Conservation (phyloP, 2,888 invertebrate genomes). For the Epirrhoe alternata region DNA sequence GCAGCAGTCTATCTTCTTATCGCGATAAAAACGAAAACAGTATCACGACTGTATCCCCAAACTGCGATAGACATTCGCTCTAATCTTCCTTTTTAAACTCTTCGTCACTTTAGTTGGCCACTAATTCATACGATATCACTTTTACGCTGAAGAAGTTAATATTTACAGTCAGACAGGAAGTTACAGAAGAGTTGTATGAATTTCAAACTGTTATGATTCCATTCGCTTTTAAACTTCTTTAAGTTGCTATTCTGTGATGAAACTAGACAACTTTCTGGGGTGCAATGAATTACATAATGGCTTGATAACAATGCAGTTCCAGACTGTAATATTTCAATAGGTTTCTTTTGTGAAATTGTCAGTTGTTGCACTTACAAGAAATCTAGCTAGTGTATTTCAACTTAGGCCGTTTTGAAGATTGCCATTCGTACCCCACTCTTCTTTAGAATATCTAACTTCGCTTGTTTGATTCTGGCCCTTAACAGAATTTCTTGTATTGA, state of each 20-base stretch:
- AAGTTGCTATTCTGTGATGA: conserved; percentile 15
- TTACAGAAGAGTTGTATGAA: background rate
- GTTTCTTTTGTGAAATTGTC: background rate
- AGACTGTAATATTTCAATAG: conserved; percentile 1
- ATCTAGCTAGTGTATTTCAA: background rate
- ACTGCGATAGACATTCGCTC: no score
- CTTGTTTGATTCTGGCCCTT: no score
- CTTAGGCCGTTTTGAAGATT: background rate
- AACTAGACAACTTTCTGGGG: conserved; percentile 12
- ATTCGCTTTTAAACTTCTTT: conserved; percentile 31
- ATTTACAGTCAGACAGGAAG: background rate
- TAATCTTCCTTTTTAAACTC: no score
- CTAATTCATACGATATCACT: background rate
- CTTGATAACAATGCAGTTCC: conserved; percentile 6
- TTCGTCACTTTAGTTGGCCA: no score
- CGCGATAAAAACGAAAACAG: no score
- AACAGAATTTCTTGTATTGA: background rate
- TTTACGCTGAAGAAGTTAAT: background rate
- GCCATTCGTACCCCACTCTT: no score
- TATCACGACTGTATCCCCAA: no score
- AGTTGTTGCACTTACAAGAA: background rate
- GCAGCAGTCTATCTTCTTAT: no score
- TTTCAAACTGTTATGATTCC: conserved; percentile 35
- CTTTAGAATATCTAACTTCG: no score
- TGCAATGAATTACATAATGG: conserved; percentile 10